Conservation (phyloP, 2,113 vertebrate genomes). For the Odocoileus virginianus region DNA sequence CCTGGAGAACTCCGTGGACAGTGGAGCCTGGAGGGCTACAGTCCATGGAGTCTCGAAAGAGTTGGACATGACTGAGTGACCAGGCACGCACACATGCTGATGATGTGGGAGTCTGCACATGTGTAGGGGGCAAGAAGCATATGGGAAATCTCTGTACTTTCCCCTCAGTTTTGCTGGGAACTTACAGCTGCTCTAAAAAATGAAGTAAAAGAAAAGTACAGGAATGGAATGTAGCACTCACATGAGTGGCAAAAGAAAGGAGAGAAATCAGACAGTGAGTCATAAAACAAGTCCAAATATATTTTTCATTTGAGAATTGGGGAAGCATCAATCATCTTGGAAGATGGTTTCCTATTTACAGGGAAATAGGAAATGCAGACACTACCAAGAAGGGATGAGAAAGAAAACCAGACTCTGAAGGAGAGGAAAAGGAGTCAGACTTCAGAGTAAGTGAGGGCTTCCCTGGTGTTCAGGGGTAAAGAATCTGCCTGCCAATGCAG, state of each 20-base stretch:
- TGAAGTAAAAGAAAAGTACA: neutral
- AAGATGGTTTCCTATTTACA: neutral
- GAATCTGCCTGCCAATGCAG: neutral
- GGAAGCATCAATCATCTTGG: neutral
- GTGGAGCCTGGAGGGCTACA: neutral
- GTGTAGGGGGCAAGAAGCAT: no score
- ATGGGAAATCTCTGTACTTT: neutral
- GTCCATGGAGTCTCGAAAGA: neutral
- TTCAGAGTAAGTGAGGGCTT: neutral
- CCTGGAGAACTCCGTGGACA: neutral
- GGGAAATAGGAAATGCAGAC: no score
- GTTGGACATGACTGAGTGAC: neutral
- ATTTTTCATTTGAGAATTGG: neutral
- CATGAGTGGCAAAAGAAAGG: neutral
- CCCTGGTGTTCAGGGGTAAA: neutral
- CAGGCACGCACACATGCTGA: neutral
- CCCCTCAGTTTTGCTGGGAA: neutral
- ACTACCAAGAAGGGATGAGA: neutral
- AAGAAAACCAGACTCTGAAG: neutral
- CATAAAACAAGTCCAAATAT: accelerated
- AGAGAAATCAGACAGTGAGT: neutral
- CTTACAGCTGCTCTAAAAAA: neutral
- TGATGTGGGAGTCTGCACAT: neutral
- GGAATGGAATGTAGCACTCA: accelerated
- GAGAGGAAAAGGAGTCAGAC: neutral